Evolutionary conservation across 1,140 invertebrate species (phyloP).

Genomic region (Ylistrum balloti): DNA sequence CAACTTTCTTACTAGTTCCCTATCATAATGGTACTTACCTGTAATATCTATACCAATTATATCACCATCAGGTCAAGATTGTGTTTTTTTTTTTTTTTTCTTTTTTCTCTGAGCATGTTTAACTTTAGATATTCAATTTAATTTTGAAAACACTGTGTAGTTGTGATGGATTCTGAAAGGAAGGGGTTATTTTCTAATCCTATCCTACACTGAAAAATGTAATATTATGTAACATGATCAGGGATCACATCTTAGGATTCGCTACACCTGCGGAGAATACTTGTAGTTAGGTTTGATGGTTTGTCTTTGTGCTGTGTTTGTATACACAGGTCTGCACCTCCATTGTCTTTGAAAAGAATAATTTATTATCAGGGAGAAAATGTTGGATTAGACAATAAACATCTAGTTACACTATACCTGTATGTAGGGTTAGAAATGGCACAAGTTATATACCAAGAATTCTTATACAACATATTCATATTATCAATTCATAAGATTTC

Average conservation of each 20-base stretch:
- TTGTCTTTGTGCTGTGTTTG: not conserved
- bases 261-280: constrained; percentile 30
- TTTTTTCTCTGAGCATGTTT: too few relatives aligned
- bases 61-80: too few relatives aligned
- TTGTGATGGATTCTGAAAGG: not conserved
- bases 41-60: too few relatives aligned
- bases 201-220: not conserved
- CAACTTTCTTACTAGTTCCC: not conserved
- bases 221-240: not conserved
- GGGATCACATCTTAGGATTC: not conserved
- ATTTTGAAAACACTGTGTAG: not conserved
- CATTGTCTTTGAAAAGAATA: constrained; percentile 39
- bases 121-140: not conserved
- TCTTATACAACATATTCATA: too few relatives aligned
- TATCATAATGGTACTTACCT: too few relatives aligned
- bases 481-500: too few relatives aligned
- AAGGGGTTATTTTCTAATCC: constrained; percentile 32
- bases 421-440: constrained; percentile 25
- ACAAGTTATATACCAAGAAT: not conserved
- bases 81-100: too few relatives aligned
- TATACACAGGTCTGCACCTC: not conserved
- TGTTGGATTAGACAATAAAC: constrained; percentile 11
- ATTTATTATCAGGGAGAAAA: constrained; percentile 35
- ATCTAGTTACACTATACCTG: constrained; percentile 32
- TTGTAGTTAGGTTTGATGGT: constrained; percentile 18